phyloP scores from a whole-genome alignment of 2,113 vertebrate species.

The Oreotrochilus melanogaster region DNA sequence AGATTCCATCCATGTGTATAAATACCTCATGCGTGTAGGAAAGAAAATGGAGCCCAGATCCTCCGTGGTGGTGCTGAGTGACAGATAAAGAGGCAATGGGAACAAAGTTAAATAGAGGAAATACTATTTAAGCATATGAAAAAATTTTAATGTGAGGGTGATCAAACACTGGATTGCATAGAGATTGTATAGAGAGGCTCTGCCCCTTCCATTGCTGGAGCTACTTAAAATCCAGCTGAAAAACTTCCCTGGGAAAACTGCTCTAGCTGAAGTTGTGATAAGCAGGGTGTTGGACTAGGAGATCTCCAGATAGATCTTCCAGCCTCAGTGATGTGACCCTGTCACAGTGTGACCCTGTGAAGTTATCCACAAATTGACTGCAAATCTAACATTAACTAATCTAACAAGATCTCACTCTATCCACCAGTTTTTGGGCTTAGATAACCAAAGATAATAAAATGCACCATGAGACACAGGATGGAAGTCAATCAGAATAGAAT shows the following conservation, averaged over 20 bases:
- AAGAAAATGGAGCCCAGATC: neutral
- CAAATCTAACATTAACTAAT: neutral
- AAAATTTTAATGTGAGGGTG: neutral
- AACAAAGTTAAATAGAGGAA: neutral
- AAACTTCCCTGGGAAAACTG: neutral
- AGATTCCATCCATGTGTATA: neutral
- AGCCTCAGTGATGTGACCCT: neutral
- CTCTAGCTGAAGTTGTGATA: neutral
- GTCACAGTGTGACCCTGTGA: neutral
- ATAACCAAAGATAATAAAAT: slow-evolving; percentile 56
- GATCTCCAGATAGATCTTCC: neutral
- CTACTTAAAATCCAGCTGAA: neutral
- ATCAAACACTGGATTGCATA: neutral
- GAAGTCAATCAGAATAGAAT: slow-evolving; percentile 8
- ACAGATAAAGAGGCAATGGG: neutral
- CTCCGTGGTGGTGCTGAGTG: neutral
- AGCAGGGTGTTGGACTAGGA: neutral
- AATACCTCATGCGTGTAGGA: neutral
- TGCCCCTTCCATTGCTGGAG: neutral
- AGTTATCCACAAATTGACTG: neutral
- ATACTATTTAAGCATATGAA: neutral
- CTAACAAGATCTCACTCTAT: neutral
- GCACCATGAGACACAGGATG: neutral
- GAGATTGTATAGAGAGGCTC: neutral
- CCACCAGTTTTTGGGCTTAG: slow-evolving; percentile 17